A percentile compares a stretch with the other conserved stretches of the same genome.
Evolutionary conservation across 1,140 invertebrate genomes (phyloP).

Genomic region (Drosophila persimilis): DNA sequence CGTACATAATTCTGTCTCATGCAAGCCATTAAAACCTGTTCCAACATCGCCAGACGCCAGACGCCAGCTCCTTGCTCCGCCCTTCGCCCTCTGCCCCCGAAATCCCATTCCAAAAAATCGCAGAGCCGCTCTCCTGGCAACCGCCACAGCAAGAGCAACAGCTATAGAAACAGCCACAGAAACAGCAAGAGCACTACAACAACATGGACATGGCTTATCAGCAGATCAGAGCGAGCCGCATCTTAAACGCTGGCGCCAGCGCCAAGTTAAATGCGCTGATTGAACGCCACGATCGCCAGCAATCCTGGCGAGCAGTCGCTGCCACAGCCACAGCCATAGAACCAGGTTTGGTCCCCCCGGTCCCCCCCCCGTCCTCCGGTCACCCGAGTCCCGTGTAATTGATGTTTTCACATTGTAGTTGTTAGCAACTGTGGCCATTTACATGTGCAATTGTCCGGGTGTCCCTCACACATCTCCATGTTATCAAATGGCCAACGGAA

Average conservation of each 20-base stretch:
- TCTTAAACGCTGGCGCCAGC: slow-evolving; percentile 82
- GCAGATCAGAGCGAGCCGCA: slow-evolving; percentile 79
- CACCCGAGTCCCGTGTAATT: slow-evolving; percentile 54
- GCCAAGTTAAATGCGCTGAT: slow-evolving; percentile 77
- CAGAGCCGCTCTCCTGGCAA: slow-evolving; percentile 26
- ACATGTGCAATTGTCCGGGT: slow-evolving; percentile 67
- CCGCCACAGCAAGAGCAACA: background rate
- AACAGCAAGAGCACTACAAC: slow-evolving; percentile 47
- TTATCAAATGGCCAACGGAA: slow-evolving; percentile 52
- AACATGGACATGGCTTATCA: slow-evolving; percentile 77
- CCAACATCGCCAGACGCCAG: slow-evolving; percentile 16
- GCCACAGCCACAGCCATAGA: background rate
- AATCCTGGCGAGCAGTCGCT: slow-evolving; percentile 42
- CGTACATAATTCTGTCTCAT: slow-evolving; percentile 53
- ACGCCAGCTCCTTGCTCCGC: slow-evolving; percentile 1
- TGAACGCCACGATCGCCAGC: slow-evolving; percentile 64
- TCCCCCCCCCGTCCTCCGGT: too few species aligned
- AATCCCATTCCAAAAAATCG: slow-evolving; percentile 10
- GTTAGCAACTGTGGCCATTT: slow-evolving; percentile 73
- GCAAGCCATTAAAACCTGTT: slow-evolving; percentile 56
- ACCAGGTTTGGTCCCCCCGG: background rate
- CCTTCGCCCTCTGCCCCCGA: slow-evolving; percentile 3
- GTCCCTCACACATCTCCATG: slow-evolving; percentile 63
- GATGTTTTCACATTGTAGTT: slow-evolving; percentile 81
- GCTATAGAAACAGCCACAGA: slow-evolving; percentile 13